Conservation (phyloP, 1,140 invertebrate genomes). For the Zophobas atratus region DNA sequence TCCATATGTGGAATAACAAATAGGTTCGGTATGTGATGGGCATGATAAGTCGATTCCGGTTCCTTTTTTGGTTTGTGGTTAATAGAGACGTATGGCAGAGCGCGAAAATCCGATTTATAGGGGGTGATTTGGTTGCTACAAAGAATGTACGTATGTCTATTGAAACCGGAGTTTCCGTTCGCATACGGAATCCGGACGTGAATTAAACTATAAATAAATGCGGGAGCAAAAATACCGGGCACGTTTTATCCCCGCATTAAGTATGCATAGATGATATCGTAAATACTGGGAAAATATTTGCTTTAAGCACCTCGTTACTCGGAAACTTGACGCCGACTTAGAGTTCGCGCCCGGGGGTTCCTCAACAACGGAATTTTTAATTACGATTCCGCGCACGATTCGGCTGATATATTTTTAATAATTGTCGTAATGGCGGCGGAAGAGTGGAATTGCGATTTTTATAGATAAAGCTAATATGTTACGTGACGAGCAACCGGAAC, state of each 20-base stretch:
- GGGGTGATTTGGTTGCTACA: constrained; percentile 23
- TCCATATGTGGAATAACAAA: constrained; percentile 34
- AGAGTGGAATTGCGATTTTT: constrained; percentile 29
- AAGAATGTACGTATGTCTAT: constrained; percentile 27
- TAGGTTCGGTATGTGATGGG: constrained; percentile 1
- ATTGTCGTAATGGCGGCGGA: constrained; percentile 34
- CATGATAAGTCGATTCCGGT: constrained; percentile 5
- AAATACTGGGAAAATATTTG: constrained; percentile 31
- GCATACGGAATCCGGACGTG: not conserved
- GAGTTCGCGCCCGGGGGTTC: not conserved
- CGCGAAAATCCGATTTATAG: constrained; percentile 11
- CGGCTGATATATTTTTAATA: constrained; percentile 35
- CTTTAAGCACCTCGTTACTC: constrained; percentile 29
- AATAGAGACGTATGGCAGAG: constrained; percentile 16
- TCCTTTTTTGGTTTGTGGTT: constrained; percentile 9
- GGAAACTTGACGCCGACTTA: constrained; percentile 7
- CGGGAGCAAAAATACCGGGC: constrained; percentile 19
- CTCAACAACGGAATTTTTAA: constrained; percentile 21
- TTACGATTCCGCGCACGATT: constrained; percentile 16
- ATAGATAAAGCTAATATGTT: constrained; percentile 39
- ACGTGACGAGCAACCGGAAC: constrained; percentile 24
- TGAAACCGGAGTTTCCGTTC: not conserved
- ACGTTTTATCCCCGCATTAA: constrained; percentile 27
- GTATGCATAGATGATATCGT: constrained; percentile 37
- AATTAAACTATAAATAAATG: constrained; percentile 42